A percentile compares a stretch with the other conserved stretches of the same genome.
These are phyloP conservation scores for Chaetodon trifascialis DNA, from an alignment of 2,113 vertebrate species.

Conservation along the genomic window DNA sequence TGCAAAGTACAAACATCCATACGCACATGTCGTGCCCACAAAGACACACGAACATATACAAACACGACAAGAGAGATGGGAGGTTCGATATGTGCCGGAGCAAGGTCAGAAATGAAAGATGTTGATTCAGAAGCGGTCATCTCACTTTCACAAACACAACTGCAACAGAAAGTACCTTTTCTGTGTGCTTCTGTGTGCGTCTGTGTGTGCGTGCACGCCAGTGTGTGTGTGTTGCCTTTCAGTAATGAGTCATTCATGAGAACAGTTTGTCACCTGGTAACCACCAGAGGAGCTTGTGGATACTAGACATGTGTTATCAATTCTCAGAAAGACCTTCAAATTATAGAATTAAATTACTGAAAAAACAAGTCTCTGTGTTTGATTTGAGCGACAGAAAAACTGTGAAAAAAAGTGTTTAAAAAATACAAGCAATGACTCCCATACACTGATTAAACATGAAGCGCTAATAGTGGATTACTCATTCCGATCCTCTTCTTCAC, in stretches of 20 bases:
- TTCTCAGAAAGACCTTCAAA: slow-evolving; percentile 24
- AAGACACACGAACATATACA: slow-evolving; percentile 32
- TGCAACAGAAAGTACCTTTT: slow-evolving; percentile 21
- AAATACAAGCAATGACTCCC: neutral
- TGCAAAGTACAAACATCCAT: slow-evolving; percentile 62
- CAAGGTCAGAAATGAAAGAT: slow-evolving; percentile 50
- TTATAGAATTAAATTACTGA: slow-evolving; percentile 15
- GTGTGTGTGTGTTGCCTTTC: slow-evolving; percentile 16
- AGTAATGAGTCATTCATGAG: slow-evolving; percentile 42
- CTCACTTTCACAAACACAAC: slow-evolving; percentile 31
- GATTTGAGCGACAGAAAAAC: neutral
- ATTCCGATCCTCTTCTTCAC: slow-evolving; percentile 41
- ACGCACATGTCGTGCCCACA: slow-evolving; percentile 34
- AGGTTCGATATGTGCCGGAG: slow-evolving; percentile 27
- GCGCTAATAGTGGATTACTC: slow-evolving; percentile 62
- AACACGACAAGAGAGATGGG: slow-evolving; percentile 17
- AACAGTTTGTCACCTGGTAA: slow-evolving; percentile 49
- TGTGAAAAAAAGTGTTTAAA: no score
- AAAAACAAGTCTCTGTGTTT: slow-evolving; percentile 44
- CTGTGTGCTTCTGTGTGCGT: slow-evolving; percentile 5
- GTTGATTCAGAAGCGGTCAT: slow-evolving; percentile 46
- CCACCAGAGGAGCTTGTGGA: slow-evolving; percentile 22
- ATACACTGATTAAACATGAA: slow-evolving; percentile 45
- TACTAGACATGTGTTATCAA: slow-evolving; percentile 6
- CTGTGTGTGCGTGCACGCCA: neutral